These are phyloP conservation scores for Stomatorhinus ivindoensis DNA, from an alignment of 2,113 vertebrate species.

Conservation along the genomic window DNA sequence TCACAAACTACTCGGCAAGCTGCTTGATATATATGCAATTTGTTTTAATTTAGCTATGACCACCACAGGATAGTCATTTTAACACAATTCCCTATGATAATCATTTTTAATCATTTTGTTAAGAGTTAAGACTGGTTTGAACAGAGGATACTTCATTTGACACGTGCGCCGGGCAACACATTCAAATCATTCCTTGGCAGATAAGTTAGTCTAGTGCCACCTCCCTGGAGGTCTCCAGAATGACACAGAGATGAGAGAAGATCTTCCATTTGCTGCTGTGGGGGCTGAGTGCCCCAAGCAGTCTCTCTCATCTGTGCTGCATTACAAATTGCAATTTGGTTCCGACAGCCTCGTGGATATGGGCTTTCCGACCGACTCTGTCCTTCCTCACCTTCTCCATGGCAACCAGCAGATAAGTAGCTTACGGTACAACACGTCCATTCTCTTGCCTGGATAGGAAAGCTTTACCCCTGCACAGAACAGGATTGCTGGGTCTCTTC, in stretches of 20 bases:
- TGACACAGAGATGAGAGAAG: not conserved
- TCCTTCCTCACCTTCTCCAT: slow-evolving; percentile 7
- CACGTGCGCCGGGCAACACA: not conserved
- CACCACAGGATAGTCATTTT: not conserved
- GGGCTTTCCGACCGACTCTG: not conserved
- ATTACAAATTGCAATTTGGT: not conserved
- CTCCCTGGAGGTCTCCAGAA: not conserved
- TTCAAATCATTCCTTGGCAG: not conserved
- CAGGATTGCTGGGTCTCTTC: not conserved
- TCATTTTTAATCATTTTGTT: not conserved
- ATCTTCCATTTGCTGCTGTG: not conserved
- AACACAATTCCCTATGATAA: not conserved
- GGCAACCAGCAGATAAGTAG: slow-evolving; percentile 12
- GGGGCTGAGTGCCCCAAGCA: not conserved
- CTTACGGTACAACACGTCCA: not conserved
- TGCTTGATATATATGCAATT: not conserved
- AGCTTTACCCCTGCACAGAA: not conserved
- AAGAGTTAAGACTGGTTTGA: not conserved
- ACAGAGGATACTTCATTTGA: not conserved
- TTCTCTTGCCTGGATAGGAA: not conserved
- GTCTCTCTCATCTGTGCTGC: not conserved
- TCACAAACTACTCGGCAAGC: not conserved
- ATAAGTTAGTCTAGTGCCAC: not conserved
- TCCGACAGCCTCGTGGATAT: not conserved
- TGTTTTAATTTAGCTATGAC: not conserved